Evolutionary conservation across 2,888 invertebrate species (phyloP), one percentile per base, ranked within the genome.

Genomic region (Cyclophora albipunctata): DNA sequence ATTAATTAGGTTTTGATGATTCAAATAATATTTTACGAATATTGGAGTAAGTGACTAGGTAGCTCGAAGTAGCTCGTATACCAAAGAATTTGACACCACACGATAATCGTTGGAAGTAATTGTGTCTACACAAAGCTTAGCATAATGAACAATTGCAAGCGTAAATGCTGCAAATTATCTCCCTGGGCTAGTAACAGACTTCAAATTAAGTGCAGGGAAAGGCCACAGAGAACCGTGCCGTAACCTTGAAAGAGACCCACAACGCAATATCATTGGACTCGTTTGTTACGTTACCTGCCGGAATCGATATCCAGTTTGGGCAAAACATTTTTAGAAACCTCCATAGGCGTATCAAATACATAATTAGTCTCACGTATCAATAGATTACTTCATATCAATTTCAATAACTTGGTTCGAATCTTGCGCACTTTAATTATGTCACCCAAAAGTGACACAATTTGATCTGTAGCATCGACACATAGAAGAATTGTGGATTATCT

Each of bases 231-330:
- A 67, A 69, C 57, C 64, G 57, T 67, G 70, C 56, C 64, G 66
- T 53, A 66, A 69, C 79, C 79, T 79, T 80, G 78, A 76, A 76
- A 71, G 63, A 37, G 37, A 37, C 37, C 37, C 5, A 56, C 59
- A 51, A 59, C 58, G 65, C 69, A 62, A 63, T 60, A 61, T 59
- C 58, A 60, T 56, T 47, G 53, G 69, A 63, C 59, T 54, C 50
- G 58, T 60, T 59, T 55, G 59, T 66, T 61, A 65, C 61, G 50
- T 62, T 59, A 63, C 50, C 51, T 41, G 51, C 40, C 46, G 47
- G 50, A 59, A 56, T 53, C 34, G 52, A 57, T 59, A 49, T 51
- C 46, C 54, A 59, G 47, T 45, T 43, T 50, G 44, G 48, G 34
- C 50, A 55, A 52, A 43, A 53, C 42, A 3, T 4, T n/a, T 42